Evolutionary conservation across 2,797 vertebrate species (phyloP).

Genomic region (Gephyroberyx darwinii): DNA sequence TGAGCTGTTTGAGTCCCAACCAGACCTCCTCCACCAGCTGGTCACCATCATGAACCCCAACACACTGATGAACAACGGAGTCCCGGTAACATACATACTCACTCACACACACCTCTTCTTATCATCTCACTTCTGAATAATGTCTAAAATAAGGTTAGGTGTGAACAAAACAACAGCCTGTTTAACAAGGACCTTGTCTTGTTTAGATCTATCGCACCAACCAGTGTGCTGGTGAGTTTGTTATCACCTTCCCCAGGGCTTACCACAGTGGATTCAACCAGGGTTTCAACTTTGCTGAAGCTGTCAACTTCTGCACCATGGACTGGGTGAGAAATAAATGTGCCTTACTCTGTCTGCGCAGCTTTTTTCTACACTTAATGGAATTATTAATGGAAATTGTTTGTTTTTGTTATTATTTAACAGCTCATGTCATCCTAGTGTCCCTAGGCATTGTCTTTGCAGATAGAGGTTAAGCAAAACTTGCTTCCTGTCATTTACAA

Average conservation of each 20-base stretch:
- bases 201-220: conserved; percentile 95
- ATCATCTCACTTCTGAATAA: conserved; percentile 1
- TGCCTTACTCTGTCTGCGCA: neutral
- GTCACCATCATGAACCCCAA: conserved; percentile 99
- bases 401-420: too few relatives aligned
- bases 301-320: conserved; percentile 97
- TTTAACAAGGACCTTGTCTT: neutral
- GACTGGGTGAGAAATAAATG: conserved; percentile 88
- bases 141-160: neutral
- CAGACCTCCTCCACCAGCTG: conserved; percentile 97
- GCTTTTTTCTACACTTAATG: neutral
- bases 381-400: neutral
- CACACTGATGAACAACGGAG: conserved; percentile 94
- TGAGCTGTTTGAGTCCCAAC: conserved; percentile 96
- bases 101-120: neutral
- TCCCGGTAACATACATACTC: conserved; percentile 86
- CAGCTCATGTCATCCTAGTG: too few relatives aligned
- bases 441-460: too few relatives aligned
- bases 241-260: conserved; percentile 97
- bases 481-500: too few relatives aligned
- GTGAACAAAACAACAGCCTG: neutral
- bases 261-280: conserved; percentile 99
- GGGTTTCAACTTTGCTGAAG: conserved; percentile 99
- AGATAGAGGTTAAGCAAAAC: too few relatives aligned
- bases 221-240: conserved; percentile 98